These are phyloP conservation scores for Callithrix jacchus DNA, from an alignment of 2,113 vertebrate genomes.

Conservation along the genomic window DNA sequence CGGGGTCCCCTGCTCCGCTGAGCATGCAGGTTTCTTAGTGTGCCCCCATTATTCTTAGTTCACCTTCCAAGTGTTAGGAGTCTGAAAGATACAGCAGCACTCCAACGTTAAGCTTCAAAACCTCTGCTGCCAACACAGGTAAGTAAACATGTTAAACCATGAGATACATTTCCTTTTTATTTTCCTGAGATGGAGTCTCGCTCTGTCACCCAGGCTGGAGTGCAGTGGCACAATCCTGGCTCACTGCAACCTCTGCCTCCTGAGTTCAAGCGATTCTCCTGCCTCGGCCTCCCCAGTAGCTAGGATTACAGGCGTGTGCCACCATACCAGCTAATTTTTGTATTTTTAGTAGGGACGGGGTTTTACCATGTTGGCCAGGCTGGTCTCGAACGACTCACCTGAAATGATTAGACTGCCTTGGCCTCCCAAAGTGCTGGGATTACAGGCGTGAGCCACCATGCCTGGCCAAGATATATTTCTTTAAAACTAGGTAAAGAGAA, in stretches of 20 bases:
- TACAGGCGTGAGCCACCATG: too few relatives aligned
- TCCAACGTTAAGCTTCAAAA: neutral
- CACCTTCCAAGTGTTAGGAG: neutral
- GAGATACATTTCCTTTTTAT: neutral
- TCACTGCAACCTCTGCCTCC: neutral
- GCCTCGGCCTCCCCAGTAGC: neutral
- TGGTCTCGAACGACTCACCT: neutral
- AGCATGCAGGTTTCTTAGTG: rapidly evolving
- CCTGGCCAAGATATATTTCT: too few relatives aligned
- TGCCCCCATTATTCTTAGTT: rapidly evolving
- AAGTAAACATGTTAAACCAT: too few relatives aligned
- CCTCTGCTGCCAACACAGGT: neutral
- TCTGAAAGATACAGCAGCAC: too few relatives aligned
- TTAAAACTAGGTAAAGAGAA: too few relatives aligned
- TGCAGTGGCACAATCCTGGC: neutral
- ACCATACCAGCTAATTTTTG: neutral
- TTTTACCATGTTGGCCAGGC: neutral
- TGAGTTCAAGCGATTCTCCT: neutral
- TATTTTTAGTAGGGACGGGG: neutral
- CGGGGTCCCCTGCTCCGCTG: rapidly evolving
- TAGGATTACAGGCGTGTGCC: neutral
- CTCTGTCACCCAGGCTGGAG: neutral
- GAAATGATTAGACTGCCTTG: too few relatives aligned
- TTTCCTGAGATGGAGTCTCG: neutral
- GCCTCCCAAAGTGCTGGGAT: too few relatives aligned